These are phyloP conservation scores for Archips crataeganus DNA, from an alignment of 2,888 invertebrate species.

Conservation along the genomic window DNA sequence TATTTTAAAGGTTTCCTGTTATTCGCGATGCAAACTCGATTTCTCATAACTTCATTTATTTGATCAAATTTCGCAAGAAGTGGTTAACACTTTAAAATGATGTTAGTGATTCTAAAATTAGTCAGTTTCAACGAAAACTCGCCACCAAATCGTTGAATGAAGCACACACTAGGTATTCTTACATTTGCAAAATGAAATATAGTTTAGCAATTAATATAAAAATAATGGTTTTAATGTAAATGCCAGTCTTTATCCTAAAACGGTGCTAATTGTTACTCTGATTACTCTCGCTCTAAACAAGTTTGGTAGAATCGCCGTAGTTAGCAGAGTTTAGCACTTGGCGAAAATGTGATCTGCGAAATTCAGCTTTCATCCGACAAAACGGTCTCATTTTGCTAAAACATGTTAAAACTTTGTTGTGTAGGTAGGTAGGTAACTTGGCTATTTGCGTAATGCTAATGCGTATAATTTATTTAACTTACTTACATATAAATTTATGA, in stretches of 20 bases:
- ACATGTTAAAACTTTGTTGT: neutral
- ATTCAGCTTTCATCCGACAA: neutral
- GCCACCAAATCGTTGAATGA: neutral
- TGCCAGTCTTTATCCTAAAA: neutral
- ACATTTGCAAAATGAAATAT: neutral
- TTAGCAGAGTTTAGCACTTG: constrained; percentile 26
- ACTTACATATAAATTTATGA: too few relatives aligned
- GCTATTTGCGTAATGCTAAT: neutral
- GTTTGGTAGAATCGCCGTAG: constrained; percentile 8
- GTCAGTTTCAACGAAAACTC: neutral
- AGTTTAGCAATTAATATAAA: neutral
- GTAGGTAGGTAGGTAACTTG: neutral
- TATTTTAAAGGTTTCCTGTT: too few relatives aligned
- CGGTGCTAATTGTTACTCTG: neutral
- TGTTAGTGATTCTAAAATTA: neutral
- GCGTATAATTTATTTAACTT: neutral
- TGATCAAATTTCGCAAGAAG: too few relatives aligned
- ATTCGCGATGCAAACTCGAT: too few relatives aligned
- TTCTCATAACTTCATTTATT: too few relatives aligned
- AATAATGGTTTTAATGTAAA: neutral
- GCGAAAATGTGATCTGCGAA: constrained; percentile 10
- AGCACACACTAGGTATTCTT: neutral
- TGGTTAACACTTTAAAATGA: neutral
- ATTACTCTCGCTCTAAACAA: constrained; percentile 13
- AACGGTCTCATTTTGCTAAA: neutral